Evolutionary conservation across 2,797 vertebrate genomes (phyloP).

Genomic region (Euphonia xanthogaster): DNA sequence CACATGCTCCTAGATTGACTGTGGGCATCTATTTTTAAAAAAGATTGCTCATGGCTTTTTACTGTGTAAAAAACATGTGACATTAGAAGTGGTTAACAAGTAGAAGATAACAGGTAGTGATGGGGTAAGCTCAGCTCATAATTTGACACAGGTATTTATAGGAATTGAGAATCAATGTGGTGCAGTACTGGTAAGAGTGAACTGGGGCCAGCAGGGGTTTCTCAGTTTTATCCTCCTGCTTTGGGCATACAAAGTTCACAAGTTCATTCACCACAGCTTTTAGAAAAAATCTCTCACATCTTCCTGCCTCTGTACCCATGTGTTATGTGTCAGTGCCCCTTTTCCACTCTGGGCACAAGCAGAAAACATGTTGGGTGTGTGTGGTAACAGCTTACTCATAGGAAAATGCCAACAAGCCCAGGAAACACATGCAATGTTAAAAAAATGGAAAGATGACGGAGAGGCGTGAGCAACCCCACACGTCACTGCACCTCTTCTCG

Average conservation of each 20-base stretch:
- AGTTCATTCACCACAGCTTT: background rate
- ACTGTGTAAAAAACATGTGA: background rate
- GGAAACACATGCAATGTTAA: background rate
- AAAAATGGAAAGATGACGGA: background rate
- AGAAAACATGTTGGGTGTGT: rapidly evolving
- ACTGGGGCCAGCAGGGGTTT: background rate
- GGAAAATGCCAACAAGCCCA: background rate
- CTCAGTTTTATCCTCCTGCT: background rate
- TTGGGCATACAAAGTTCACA: background rate
- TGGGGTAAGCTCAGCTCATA: background rate
- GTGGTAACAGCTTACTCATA: slow-evolving; percentile 7
- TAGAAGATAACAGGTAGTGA: background rate
- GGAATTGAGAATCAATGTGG: background rate
- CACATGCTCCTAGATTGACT: background rate
- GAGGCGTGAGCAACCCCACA: background rate
- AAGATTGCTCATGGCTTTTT: background rate
- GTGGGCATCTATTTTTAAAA: background rate
- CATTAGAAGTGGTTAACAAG: background rate
- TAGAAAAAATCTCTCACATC: background rate
- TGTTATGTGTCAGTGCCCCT: background rate
- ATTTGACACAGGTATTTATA: background rate
- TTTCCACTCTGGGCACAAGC: background rate
- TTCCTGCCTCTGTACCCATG: background rate
- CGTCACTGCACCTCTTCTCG: background rate
- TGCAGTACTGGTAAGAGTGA: background rate